Evolutionary conservation across 2,797 vertebrate genomes (phyloP), one percentile per base, ranked within the genome.

Genomic region (Platyrinchus mystaceus): DNA sequence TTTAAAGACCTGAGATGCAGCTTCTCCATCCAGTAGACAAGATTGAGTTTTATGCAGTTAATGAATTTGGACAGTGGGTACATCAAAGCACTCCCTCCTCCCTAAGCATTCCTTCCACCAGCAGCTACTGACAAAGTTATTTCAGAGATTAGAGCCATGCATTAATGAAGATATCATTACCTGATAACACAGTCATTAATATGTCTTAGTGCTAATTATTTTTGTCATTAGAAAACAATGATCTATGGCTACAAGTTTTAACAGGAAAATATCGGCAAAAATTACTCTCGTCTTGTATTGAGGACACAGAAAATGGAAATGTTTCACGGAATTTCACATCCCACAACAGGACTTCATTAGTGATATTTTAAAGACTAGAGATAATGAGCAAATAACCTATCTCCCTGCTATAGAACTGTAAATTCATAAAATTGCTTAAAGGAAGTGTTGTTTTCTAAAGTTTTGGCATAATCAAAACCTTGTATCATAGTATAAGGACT

Each of bases 141-240:
- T 96, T 68, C 56, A 82, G 67, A 83, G 76, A 84, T 81, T 83
- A 93, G 46, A 91, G 59, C 30, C 47, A 53, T 47, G 74, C 41
- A 78, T 91, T 96, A 96, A 95, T 81, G 83, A 95, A 96, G 89
- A 85, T 23, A 83, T 92, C 90, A 75, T 82, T 92, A 84, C 80
- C 92, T 95, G 87, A 82, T 94, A 94, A 85, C 36, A 89, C 24
- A 95, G 76, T 50, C 79, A 89, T 91, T 95, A 93, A 91, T 44
- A 74, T 37, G 19, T 83, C 75, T 91, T 56, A 81, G 41, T 49
- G 11, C n/a, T 95, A 96, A 97, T 93, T 95, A 62, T 66, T 87
- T 94, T 84, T 95, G 91, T 94, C 91, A 85, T 91, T 94, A 95
- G 87, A 85, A 95, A 96, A 95, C 43, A 95, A 81, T 60, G 47